A percentile compares a stretch with the other conserved stretches of the same genome.
Evolutionary conservation across 92 coral and sea anemone genomes (phyloP).

Genomic region (Porites divaricata): DNA sequence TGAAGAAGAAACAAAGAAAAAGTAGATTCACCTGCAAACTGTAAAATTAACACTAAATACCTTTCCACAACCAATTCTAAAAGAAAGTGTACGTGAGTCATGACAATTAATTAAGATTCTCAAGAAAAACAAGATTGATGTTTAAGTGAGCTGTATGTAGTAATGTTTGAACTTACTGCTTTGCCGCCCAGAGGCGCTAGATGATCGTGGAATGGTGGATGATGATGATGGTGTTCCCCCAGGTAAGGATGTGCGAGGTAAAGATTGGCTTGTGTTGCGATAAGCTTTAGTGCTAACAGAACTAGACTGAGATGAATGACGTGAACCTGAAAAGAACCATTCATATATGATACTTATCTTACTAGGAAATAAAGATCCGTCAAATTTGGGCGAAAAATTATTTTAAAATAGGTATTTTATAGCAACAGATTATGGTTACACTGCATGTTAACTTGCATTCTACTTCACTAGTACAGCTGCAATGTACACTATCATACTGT

Average conservation of each 20-base stretch:
- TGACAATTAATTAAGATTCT: not conserved
- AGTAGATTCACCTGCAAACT: too few relatives aligned
- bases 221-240: conserved; percentile 54
- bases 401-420: not conserved
- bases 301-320: conserved; percentile 80
- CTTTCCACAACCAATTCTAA: too few relatives aligned
- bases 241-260: conserved; percentile 78
- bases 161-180: conserved; percentile 72
- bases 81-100: too few relatives aligned
- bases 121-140: too few relatives aligned
- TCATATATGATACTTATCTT: too few relatives aligned
- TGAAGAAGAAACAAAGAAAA: too few relatives aligned
- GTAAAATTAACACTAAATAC: too few relatives aligned
- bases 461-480: too few relatives aligned
- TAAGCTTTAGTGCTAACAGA: conserved; percentile 70
- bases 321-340: conserved; percentile 54
- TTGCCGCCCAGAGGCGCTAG: conserved; percentile 74
- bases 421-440: too few relatives aligned
- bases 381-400: not conserved
- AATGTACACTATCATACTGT: too few relatives aligned
- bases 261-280: conserved; percentile 75
- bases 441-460: too few relatives aligned
- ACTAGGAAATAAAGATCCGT: not conserved
- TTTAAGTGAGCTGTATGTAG: not conserved
- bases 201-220: conserved; percentile 84